A percentile compares a stretch with the other conserved stretches of the same genome.
These are phyloP conservation scores for Lasioglossum lativentre DNA, from an alignment of 2,888 invertebrate species.

Conservation along the genomic window DNA sequence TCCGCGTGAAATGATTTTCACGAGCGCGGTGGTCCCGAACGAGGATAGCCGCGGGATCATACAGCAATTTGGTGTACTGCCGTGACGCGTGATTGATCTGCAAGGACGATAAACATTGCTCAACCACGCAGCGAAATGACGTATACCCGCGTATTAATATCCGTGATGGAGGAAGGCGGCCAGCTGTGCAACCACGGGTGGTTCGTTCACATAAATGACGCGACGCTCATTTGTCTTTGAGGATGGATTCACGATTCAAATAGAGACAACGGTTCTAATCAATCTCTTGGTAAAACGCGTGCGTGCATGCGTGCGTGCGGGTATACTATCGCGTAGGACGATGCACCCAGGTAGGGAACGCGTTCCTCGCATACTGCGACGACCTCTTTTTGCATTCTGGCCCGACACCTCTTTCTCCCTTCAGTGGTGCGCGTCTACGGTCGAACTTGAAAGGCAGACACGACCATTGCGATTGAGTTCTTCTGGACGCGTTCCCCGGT, in stretches of 20 bases:
- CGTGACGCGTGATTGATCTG: slow-evolving; percentile 77
- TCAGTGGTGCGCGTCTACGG: neutral
- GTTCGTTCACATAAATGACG: slow-evolving; percentile 77
- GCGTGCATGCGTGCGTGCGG: slow-evolving; percentile 63
- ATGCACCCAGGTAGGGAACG: slow-evolving; percentile 40
- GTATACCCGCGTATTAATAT: slow-evolving; percentile 81
- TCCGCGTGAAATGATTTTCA: slow-evolving; percentile 19
- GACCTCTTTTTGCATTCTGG: neutral
- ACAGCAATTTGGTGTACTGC: slow-evolving; percentile 66
- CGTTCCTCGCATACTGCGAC: slow-evolving; percentile 43
- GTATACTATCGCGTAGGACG: slow-evolving; percentile 35
- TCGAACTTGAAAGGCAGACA: neutral
- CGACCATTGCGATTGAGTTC: slow-evolving; percentile 2
- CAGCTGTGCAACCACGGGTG: slow-evolving; percentile 79
- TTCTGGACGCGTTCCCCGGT: neutral
- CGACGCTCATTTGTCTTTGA: slow-evolving; percentile 82
- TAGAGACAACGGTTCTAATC: slow-evolving; percentile 77
- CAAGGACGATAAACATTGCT: slow-evolving; percentile 80
- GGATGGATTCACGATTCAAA: slow-evolving; percentile 80
- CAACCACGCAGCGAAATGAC: slow-evolving; percentile 76
- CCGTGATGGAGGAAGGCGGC: slow-evolving; percentile 78
- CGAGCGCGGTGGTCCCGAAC: slow-evolving; percentile 35
- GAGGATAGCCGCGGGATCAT: slow-evolving; percentile 62
- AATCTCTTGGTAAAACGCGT: slow-evolving; percentile 76
- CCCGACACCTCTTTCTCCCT: slow-evolving; percentile 47